phyloP scores from a whole-genome alignment of 2,888 invertebrate species.

The Digitonthophagus gazella region DNA sequence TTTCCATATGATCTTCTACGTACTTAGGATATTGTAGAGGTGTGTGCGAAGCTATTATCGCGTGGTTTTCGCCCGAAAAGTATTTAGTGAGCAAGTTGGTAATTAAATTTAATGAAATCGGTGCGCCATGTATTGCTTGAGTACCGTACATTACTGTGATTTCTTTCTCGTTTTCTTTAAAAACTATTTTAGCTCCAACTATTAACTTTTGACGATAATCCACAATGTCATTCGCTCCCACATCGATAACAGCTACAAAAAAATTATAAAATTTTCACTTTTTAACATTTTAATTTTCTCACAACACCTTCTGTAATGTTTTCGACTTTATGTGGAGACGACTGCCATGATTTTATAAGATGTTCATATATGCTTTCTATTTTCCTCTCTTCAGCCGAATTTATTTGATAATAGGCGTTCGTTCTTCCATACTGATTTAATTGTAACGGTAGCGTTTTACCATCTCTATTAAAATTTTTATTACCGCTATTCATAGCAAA shows the following conservation, averaged over 20 bases:
- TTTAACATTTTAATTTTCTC: neutral
- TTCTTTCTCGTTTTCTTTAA: slow-evolving; percentile 8
- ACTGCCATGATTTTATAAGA: neutral
- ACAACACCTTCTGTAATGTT: slow-evolving; percentile 28
- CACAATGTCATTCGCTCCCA: slow-evolving; percentile 48
- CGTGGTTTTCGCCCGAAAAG: slow-evolving; percentile 40
- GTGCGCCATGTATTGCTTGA: slow-evolving; percentile 54
- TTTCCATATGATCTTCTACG: slow-evolving; percentile 29
- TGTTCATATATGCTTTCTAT: neutral
- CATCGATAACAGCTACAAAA: slow-evolving; percentile 47
- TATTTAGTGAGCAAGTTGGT: slow-evolving; percentile 52
- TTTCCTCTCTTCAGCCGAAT: neutral
- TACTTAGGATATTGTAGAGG: slow-evolving; percentile 40
- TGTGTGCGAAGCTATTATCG: slow-evolving; percentile 44
- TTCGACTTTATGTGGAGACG: slow-evolving; percentile 14
- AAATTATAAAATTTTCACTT: neutral
- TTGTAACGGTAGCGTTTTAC: slow-evolving; percentile 16
- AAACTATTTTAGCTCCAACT: slow-evolving; percentile 52
- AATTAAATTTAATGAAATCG: slow-evolving; percentile 54
- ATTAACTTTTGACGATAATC: slow-evolving; percentile 53
- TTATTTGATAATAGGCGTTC: slow-evolving; percentile 20
- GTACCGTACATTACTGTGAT: slow-evolving; percentile 50
- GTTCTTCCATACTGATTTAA: slow-evolving; percentile 16
- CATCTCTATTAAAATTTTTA: slow-evolving; percentile 20
- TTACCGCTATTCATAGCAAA: slow-evolving; percentile 13